Evolutionary conservation across 2,888 invertebrate species (phyloP).

Genomic region (Lycocerus yunnanus): DNA sequence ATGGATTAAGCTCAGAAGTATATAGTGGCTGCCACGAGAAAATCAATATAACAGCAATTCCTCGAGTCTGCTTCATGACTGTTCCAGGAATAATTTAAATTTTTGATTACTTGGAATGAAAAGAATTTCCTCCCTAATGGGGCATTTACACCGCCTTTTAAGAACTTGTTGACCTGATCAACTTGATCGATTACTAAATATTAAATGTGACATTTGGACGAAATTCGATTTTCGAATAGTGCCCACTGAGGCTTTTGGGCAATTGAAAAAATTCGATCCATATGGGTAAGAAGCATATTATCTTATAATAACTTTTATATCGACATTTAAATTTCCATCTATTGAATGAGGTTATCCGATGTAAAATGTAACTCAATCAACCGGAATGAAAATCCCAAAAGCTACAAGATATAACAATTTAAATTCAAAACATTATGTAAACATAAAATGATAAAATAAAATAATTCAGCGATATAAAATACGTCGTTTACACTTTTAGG

Average conservation of each 20-base stretch:
- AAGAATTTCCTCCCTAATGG: neutral
- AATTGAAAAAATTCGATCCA: neutral
- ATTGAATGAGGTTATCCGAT: neutral
- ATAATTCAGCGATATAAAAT: neutral
- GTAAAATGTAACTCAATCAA: neutral
- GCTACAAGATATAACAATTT: neutral
- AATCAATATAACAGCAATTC: neutral
- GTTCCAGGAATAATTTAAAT: neutral
- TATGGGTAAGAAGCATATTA: neutral
- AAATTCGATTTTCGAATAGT: neutral
- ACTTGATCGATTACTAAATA: neutral
- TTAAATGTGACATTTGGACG: neutral
- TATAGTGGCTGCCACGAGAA: neutral
- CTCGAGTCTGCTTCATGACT: neutral
- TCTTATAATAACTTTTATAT: neutral
- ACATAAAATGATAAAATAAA: neutral
- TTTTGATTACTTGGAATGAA: neutral
- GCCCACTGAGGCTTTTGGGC: neutral
- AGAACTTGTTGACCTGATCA: neutral
- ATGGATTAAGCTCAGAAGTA: neutral
- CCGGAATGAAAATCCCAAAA: neutral
- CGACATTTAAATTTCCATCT: neutral
- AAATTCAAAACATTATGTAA: neutral
- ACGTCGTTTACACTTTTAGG: neutral
- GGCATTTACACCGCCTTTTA: neutral